Conservation (phyloP, 2,113 vertebrate species). For the Pleuronectes platessa region DNA sequence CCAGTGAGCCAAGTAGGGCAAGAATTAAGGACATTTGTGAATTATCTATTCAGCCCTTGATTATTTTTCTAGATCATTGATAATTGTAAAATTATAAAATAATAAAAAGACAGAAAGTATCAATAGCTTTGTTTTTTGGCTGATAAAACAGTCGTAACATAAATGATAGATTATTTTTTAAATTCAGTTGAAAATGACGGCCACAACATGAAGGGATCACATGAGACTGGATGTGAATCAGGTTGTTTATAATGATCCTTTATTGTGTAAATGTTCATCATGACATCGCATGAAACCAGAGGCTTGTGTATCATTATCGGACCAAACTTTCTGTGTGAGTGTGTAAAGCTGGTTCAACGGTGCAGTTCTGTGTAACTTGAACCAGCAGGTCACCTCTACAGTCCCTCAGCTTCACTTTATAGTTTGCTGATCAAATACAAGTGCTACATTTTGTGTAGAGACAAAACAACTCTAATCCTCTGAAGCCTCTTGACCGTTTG, state of each 20-base stretch:
- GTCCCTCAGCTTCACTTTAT: slow-evolving; percentile 38
- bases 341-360: slow-evolving; percentile 41
- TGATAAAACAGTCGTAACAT: too few species aligned
- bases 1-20: slow-evolving; percentile 22
- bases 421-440: slow-evolving; percentile 68
- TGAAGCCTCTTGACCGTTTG: slow-evolving; percentile 26
- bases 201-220: too few species aligned
- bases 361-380: slow-evolving; percentile 65
- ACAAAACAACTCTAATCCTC: slow-evolving; percentile 49
- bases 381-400: slow-evolving; percentile 50
- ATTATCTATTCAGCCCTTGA: slow-evolving; percentile 14
- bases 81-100: not conserved
- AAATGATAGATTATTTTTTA: too few species aligned
- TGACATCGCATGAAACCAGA: not conserved
- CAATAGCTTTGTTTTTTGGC: too few species aligned
- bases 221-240: too few species aligned
- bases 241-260: too few species aligned
- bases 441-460: slow-evolving; percentile 55
- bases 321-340: not conserved
- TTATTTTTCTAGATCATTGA: not conserved
- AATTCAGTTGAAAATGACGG: too few species aligned
- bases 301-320: too few species aligned
- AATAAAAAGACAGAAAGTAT: not conserved
- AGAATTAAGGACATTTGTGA: not conserved
- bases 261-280: not conserved